Conservation (phyloP, 2,888 invertebrate species). For the Sarcophaga carnaria region DNA sequence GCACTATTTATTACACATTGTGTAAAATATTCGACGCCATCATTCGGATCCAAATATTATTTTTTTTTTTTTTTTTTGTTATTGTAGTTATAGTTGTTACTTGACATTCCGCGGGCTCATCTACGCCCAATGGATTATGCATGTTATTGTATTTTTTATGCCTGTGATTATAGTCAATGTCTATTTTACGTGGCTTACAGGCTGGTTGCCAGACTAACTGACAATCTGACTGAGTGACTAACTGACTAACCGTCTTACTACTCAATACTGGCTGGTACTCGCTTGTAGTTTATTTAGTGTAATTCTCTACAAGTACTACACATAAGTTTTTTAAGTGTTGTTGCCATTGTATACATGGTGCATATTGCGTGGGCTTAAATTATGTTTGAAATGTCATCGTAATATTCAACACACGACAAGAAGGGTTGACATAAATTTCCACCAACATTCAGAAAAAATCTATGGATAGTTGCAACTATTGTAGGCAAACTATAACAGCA, state of each 20-base stretch:
- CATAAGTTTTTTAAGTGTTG: constrained; percentile 29
- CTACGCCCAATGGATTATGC: constrained; percentile 70
- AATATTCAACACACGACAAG: constrained; percentile 82
- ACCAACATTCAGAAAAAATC: constrained; percentile 76
- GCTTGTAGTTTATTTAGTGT: constrained; percentile 58
- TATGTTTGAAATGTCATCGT: constrained; percentile 82
- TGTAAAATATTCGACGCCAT: constrained; percentile 70
- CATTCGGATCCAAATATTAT: constrained; percentile 67
- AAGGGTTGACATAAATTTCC: constrained; percentile 82
- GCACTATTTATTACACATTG: constrained; percentile 70
- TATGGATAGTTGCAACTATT: constrained; percentile 54
- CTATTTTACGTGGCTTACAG: constrained; percentile 49
- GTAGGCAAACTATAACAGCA: constrained; percentile 66
- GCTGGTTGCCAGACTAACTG: constrained; percentile 22
- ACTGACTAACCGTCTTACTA: constrained; percentile 11
- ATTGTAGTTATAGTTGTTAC: constrained; percentile 22
- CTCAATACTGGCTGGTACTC: neutral
- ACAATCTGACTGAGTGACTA: constrained; percentile 18
- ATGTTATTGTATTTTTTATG: constrained; percentile 53
- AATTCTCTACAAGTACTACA: constrained; percentile 61
- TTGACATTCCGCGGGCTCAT: constrained; percentile 69
- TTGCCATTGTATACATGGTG: constrained; percentile 47
- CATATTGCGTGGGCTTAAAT: constrained; percentile 81
- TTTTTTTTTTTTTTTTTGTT: constrained; percentile 41
- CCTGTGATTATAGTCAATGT: constrained; percentile 64